Evolutionary conservation across 2,888 invertebrate genomes (phyloP).

Genomic region (Philaethria dido): DNA sequence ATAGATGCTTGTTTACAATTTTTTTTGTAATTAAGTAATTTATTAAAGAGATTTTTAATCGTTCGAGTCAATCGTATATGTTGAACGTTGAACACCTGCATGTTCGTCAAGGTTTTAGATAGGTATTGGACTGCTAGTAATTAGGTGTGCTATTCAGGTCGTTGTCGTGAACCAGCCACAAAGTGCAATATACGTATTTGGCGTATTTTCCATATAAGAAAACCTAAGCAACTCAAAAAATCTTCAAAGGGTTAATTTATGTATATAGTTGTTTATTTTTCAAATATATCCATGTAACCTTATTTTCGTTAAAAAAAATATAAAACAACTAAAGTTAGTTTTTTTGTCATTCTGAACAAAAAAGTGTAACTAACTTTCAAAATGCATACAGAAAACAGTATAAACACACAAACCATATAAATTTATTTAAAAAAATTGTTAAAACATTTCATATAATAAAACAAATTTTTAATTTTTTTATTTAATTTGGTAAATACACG

Average conservation of each 20-base stretch:
- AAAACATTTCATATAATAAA: no score
- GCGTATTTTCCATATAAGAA: neutral
- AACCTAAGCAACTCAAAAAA: slow-evolving; percentile 3
- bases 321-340: no score
- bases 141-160: slow-evolving; percentile 26
- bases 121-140: slow-evolving; percentile 22
- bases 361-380: no score
- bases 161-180: slow-evolving; percentile 5
- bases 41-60: neutral
- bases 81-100: slow-evolving; percentile 23
- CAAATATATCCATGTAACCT: neutral
- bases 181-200: neutral
- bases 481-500: no score
- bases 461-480: no score
- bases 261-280: neutral
- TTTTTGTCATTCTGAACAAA: no score
- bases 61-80: neutral
- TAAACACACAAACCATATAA: no score
- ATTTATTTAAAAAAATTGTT: no score
- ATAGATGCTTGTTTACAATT: neutral
- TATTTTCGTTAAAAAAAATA: no score
- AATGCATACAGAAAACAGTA: no score
- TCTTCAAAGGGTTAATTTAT: neutral
- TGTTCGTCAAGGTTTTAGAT: slow-evolving; percentile 30
- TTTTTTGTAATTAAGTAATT: neutral